Base-by-base conservation (phyloP, 2,888 invertebrate genomes). In the Odontothrips loti region DNA sequence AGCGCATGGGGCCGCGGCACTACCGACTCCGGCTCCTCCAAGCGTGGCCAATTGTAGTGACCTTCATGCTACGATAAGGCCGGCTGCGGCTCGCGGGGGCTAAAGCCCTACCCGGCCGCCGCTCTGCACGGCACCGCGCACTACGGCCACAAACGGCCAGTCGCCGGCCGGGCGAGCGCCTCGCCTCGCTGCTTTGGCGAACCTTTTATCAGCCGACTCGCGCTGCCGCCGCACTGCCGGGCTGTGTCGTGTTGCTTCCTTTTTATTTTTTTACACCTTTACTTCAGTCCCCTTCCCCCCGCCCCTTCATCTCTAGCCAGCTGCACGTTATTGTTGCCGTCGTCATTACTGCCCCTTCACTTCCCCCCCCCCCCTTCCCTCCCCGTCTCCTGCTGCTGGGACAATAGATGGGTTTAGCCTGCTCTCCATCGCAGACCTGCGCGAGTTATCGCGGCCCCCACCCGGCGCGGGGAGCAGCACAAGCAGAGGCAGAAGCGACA, bases 51-150 rank as follows among this genome's bases (percentile, higher is more conserved):
- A 75, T 75, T 27, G 68, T 12, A 1, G 23, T 75, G 68, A 75
- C 68, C 68, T 75, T 75, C 68, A 27, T 75, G 68, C 68, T 75
- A 27, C 68, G 68, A 75, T 75, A 75, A 75, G 68, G 27, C 68
- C 27, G 68, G 68, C 68, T 11, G 68, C 4, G 63, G 11, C n/a
- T 9, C 20, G n/a, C 63, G 9, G 20, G 51, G 58, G 58, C 15
- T 58, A 43, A 43, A 6, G 58, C 58, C n/a, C 58, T 58, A 15
- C 12, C 58, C 17, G 15, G 15, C 58, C 17, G 15, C 58, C 58
- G 15, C 58, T 2, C 51, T 17, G 51, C 2, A 8, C 51, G 15
- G 51, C 51, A 17, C 51, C 2, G 48, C 48, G n/a, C n/a, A n/a
- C n/a, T 48, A 48, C n/a, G n/a, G n/a, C n/a, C n/a, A n/a, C n/a